Percentiles rank a stretch among this genome's conserved stretches.
Conservation (phyloP, 2,797 vertebrate species). For the Aphelocoma californica region DNA sequence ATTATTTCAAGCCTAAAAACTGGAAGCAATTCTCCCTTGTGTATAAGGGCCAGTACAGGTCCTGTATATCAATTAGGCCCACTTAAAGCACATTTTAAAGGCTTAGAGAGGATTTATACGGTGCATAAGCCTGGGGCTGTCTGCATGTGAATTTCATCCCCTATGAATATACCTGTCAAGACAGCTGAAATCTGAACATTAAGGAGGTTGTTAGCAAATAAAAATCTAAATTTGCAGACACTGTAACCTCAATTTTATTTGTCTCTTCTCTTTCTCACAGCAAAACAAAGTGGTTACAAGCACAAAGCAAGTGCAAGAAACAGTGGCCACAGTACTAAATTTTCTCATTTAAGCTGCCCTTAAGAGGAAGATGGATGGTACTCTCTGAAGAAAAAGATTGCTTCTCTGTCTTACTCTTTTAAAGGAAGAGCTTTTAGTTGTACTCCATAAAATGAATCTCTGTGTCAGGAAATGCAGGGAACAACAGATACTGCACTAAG, state of each 20-base stretch:
- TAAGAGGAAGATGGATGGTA: constrained; percentile 17
- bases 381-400: neutral
- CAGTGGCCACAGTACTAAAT: neutral
- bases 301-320: neutral
- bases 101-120: constrained; percentile 35
- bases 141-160: constrained; percentile 20
- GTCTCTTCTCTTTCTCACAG: neutral
- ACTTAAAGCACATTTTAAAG: constrained; percentile 45
- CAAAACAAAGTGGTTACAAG: neutral
- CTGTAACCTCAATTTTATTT: neutral
- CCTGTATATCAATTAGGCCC: constrained; percentile 42
- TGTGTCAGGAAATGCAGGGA: neutral
- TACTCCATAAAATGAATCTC: neutral
- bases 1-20: constrained; percentile 22
- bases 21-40: neutral
- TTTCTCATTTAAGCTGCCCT: neutral
- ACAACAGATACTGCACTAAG: neutral
- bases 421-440: neutral
- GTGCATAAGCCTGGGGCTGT: constrained; percentile 20
- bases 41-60: constrained; percentile 4
- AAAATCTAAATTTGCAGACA: constrained; percentile 12
- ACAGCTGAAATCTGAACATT: constrained; percentile 35
- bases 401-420: neutral
- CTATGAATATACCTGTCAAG: constrained; percentile 35
- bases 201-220: constrained; percentile 43